Evolutionary conservation across 1,140 invertebrate species (phyloP), one percentile per base, ranked within the genome.

Genomic region (Limonius californicus): DNA sequence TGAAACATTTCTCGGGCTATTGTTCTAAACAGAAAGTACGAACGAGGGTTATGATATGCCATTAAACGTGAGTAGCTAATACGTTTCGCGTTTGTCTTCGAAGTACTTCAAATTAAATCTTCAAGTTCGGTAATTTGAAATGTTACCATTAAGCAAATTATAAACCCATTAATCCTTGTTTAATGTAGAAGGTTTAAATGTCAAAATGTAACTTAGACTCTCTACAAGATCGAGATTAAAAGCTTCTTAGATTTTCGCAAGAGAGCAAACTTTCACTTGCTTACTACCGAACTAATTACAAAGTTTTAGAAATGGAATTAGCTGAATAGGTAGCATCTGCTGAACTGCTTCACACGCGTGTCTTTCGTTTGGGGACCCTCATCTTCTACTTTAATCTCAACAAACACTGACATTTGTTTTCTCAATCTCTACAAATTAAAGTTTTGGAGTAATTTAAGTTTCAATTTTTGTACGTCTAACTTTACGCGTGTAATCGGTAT

Each of bases 141-240:
- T 21, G 45, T 50, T 50, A 21, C 45, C 20, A 50, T 50, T 50
- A 50, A 50, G 45, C 45, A 50, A 50, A 50, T 50, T 50, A 50
- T 50, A 50, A 50, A 50, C 16, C 45, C 45, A 50, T 50, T 50
- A 50, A 50, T 50, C 45, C 16, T 50, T 50, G 45, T 50, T 50
- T 50, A 50, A 50, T 50, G 45, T 50, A 50, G 16, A 19, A 19
- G 45, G 45, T 50, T 50, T 50, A 50, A 21, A 50, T 50, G 45
- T 50, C 45, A 50, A 50, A 50, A 50, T 50, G 45, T 50, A 50
- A 50, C 16, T 50, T 50, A 50, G 20, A 50, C 45, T 19, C 45
- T 50, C 45, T 50, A 50, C 45, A 18, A 50, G 20, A 18, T 50
- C 16, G 45, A 21, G 45, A 50, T 50, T 50, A 50, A 50, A 50